A percentile compares a stretch with the other conserved stretches of the same genome.
phyloP scores from a whole-genome alignment of 2,797 vertebrate species.

The Alcedo quadribrachys region DNA sequence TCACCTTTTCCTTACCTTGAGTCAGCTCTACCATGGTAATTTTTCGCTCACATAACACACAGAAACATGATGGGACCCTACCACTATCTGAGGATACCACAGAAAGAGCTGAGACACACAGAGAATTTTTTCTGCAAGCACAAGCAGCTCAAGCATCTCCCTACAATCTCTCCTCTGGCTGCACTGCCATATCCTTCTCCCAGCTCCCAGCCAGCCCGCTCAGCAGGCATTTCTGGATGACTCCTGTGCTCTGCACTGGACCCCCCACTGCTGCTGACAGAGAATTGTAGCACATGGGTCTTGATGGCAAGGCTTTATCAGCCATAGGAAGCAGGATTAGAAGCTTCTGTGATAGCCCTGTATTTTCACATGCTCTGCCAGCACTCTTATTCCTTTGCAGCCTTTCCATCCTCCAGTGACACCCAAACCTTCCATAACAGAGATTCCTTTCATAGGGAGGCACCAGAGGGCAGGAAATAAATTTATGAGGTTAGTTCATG shows the following conservation, averaged over 20 bases:
- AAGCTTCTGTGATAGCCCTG: background rate
- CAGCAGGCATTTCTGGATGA: background rate
- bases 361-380: background rate
- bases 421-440: background rate
- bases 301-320: background rate
- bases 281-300: background rate
- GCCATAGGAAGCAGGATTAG: background rate
- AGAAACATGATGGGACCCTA: background rate
- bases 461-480: constrained; percentile 50
- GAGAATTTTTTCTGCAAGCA: background rate
- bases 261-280: background rate
- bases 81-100: background rate
- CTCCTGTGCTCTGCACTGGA: background rate
- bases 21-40: background rate
- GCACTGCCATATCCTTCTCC: background rate
- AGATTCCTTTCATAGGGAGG: constrained; percentile 33
- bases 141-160: background rate
- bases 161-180: background rate
- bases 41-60: background rate
- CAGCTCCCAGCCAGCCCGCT: background rate
- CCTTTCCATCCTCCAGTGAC: background rate
- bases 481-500: background rate
- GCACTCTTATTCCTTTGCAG: background rate
- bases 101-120: background rate
- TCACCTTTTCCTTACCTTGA: background rate